A percentile compares a stretch with the other conserved stretches of the same genome.
These are phyloP conservation scores for Phocoena phocoena DNA, from an alignment of 2,113 vertebrate genomes.

Conservation along the genomic window DNA sequence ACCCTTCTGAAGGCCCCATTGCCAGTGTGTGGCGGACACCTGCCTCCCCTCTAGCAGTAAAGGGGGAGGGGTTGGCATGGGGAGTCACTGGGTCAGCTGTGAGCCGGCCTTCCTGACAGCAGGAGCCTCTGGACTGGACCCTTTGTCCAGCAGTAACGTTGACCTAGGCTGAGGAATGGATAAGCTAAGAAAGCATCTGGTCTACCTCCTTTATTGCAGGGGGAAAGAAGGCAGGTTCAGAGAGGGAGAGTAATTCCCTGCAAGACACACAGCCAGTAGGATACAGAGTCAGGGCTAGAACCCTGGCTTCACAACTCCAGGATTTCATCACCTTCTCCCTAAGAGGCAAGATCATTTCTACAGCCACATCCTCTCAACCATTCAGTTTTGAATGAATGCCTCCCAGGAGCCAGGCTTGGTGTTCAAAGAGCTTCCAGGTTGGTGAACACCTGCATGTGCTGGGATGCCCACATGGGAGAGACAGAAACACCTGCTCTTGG, in stretches of 20 bases:
- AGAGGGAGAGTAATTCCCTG: neutral
- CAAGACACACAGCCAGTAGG: neutral
- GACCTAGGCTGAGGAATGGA: neutral
- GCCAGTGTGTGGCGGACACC: rapidly evolving
- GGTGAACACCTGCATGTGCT: neutral
- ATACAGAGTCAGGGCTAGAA: neutral
- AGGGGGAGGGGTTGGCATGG: rapidly evolving
- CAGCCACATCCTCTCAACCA: neutral
- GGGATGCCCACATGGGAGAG: neutral
- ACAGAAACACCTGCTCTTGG: neutral
- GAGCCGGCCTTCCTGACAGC: neutral
- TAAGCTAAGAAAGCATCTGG: neutral
- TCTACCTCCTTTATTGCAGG: neutral
- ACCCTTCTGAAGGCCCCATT: neutral
- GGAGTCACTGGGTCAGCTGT: neutral
- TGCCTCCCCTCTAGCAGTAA: neutral
- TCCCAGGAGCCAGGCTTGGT: neutral
- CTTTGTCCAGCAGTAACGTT: neutral
- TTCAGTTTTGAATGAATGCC: neutral
- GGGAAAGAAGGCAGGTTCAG: neutral
- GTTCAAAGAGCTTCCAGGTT: neutral
- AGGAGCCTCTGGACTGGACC: neutral
- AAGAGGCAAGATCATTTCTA: neutral
- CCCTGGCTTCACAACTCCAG: neutral
- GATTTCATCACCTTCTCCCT: too few species aligned